A percentile compares a stretch with the other conserved stretches of the same genome.
These are phyloP conservation scores for Okapia johnstoni DNA, from an alignment of 2,113 vertebrate genomes.

Conservation along the genomic window DNA sequence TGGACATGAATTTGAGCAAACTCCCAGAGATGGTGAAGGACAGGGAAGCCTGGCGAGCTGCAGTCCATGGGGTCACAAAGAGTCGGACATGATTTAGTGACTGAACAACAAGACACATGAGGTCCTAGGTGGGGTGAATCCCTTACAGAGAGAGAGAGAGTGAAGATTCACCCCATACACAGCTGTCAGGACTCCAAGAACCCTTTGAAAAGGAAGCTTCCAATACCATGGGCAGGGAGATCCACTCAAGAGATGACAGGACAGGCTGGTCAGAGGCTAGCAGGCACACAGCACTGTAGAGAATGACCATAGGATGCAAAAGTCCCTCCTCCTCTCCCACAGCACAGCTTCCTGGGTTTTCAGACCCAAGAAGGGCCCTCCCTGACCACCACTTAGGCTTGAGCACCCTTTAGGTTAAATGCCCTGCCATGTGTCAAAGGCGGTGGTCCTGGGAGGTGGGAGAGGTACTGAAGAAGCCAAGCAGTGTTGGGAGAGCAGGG, in stretches of 20 bases:
- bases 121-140: neutral
- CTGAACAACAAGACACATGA: neutral
- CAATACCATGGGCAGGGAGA: neutral
- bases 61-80: neutral
- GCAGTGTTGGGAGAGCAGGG: neutral
- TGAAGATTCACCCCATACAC: neutral
- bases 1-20: neutral
- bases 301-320: neutral
- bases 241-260: too few relatives aligned
- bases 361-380: neutral
- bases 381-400: neutral
- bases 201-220: neutral
- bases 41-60: neutral
- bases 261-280: neutral
- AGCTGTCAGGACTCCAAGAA: neutral
- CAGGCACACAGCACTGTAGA: neutral
- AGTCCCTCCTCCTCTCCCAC: neutral
- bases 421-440: neutral
- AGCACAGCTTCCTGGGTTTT: neutral
- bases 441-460: accelerated
- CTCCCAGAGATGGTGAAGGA: neutral
- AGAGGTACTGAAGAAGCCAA: neutral
- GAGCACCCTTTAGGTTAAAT: neutral
- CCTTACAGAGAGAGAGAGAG: neutral
- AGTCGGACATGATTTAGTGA: neutral